These are phyloP conservation scores for Physella acuta DNA, from an alignment of 1,140 invertebrate species.

Conservation along the genomic window DNA sequence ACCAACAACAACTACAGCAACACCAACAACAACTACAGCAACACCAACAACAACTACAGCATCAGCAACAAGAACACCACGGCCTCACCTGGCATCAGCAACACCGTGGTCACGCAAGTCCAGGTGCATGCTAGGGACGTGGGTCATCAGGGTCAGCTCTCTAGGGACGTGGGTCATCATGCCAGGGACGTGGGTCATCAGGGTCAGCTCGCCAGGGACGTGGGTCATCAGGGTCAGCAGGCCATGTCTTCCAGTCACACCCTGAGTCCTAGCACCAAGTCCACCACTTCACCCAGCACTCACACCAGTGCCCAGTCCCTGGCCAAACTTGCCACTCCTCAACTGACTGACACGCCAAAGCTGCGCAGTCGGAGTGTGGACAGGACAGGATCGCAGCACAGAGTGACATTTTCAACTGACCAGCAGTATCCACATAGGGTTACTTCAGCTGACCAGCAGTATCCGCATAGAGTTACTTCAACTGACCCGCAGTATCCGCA, in stretches of 20 bases:
- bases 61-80: constrained; percentile 14
- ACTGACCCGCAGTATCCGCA: background rate
- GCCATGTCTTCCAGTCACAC: background rate
- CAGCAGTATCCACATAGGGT: no score
- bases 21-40: constrained; percentile 1
- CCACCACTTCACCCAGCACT: constrained; percentile 5
- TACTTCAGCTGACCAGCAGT: no score
- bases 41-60: no score
- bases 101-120: constrained; percentile 13
- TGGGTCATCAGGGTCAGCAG: background rate
- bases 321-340: background rate
- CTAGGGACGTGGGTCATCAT: background rate
- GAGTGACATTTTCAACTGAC: constrained; percentile 4
- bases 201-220: background rate
- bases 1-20: constrained; percentile 11
- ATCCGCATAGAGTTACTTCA: no score
- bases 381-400: background rate
- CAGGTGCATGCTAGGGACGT: constrained; percentile 1
- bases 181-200: background rate
- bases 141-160: background rate
- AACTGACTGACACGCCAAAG: background rate
- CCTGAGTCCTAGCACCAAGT: constrained; percentile 20
- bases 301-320: background rate
- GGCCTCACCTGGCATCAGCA: no score
- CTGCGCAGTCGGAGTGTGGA: background rate